Percentiles rank a stretch among this genome's conserved stretches.
Conservation (phyloP, 2,113 vertebrate species). For the Myrmecophaga tridactyla region DNA sequence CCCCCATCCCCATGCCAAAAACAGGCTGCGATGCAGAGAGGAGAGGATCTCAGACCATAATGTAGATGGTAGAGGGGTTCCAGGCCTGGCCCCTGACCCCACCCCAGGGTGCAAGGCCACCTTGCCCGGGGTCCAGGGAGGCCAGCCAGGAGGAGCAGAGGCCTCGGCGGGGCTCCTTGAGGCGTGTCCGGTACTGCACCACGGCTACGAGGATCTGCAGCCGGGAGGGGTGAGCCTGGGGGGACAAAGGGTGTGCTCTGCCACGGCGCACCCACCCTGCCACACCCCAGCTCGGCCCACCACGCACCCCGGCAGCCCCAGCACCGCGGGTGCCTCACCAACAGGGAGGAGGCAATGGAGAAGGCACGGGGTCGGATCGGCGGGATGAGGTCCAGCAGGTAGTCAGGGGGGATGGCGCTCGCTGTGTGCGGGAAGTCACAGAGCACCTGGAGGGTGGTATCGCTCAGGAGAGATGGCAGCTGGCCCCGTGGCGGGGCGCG, state of each 20-base stretch:
- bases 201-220: conserved; percentile 95
- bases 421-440: conserved; percentile 93
- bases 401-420: conserved; percentile 83
- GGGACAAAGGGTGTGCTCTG: background rate
- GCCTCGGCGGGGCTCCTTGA: conserved; percentile 88
- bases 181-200: conserved; percentile 90
- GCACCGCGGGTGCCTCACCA: conserved; percentile 81
- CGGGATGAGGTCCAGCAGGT: conserved; percentile 94
- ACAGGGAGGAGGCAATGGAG: conserved; percentile 93
- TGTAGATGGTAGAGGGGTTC: no score
- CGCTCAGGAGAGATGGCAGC: background rate
- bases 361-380: conserved; percentile 93
- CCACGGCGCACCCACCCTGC: rapidly evolving
- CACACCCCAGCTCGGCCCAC: rapidly evolving
- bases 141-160: conserved; percentile 96
- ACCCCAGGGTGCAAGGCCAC: conserved; percentile 72
- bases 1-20: no score
- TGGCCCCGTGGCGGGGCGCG: rapidly evolving
- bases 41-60: no score
- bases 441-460: conserved; percentile 83
- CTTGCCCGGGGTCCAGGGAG: conserved; percentile 87
- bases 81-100: background rate
- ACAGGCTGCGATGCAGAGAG: no score
- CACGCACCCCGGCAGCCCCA: background rate
- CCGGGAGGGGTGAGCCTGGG: conserved; percentile 85